These are phyloP conservation scores for Ylistrum balloti DNA, from an alignment of 1,140 invertebrate species.

Conservation along the genomic window DNA sequence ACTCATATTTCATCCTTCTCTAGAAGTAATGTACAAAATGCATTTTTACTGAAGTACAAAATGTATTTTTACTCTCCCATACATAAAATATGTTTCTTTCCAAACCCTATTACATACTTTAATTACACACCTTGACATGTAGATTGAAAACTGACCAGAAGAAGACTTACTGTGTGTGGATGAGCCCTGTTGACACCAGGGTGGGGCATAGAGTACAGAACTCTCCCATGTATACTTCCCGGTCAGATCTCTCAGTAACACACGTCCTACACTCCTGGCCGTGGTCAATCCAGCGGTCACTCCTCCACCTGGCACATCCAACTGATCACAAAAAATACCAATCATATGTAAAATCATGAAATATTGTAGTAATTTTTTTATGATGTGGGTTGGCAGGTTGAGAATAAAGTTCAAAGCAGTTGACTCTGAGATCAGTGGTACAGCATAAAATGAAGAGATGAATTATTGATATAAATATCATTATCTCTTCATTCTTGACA, in stretches of 20 bases:
- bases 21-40: not conserved
- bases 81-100: not conserved
- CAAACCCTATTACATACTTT: not conserved
- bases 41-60: not conserved
- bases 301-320: conserved; percentile 91
- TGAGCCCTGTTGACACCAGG: conserved; percentile 80
- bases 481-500: too few relatives aligned
- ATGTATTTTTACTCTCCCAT: too few relatives aligned
- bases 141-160: not conserved
- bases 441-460: too few relatives aligned
- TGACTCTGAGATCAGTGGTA: too few relatives aligned
- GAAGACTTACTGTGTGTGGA: conserved; percentile 72
- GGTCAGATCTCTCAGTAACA: conserved; percentile 94
- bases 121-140: too few relatives aligned
- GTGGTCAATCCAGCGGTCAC: conserved; percentile 87
- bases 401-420: too few relatives aligned
- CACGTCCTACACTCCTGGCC: conserved; percentile 88
- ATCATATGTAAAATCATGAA: too few relatives aligned
- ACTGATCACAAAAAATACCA: conserved; percentile 50
- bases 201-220: conserved; percentile 89
- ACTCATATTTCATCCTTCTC: too few relatives aligned
- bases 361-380: too few relatives aligned
- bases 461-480: too few relatives aligned
- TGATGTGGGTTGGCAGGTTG: too few relatives aligned
- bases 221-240: conserved; percentile 99